Evolutionary conservation across 2,888 invertebrate genomes (phyloP), one percentile per base, ranked within the genome.

Genomic region (Eupsilia transversa): DNA sequence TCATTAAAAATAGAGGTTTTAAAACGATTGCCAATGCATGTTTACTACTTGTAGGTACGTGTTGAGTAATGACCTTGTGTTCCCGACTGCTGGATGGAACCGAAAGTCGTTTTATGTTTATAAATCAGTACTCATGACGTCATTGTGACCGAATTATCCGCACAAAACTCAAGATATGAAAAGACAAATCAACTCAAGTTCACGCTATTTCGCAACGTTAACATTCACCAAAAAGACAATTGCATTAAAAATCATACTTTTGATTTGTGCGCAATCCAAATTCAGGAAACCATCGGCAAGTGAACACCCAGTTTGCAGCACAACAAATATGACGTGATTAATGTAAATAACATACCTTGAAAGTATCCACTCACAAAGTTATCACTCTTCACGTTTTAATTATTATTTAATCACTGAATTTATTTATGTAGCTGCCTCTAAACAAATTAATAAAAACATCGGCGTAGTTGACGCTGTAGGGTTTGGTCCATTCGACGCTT

Each of bases 51-150:
- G 86, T 91, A 92, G 89, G 88, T 86, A 77, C 80, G 63, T 91
- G 91, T 89, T 91, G 91, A 92, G 89, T 91, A 89, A 93, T 93
- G 95, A 95, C 96, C 96, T 96, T 96, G 96, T 90, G 84, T 89
- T 94, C 90, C 92, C 92, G 92, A 92, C 87, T 92, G 90, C 92
- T 93, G 90, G 92, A 94, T 94, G 92, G 92, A 93, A 93, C 92
- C 90, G 92, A 93, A 93, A 93, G 91, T 92, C 90, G 89, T 93
- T 94, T 93, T 92, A 92, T 94, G 95, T 95, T 94, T 95, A 93
- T 95, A 96, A 94, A 94, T 95, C 94, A 93, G 92, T 91, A 88
- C 89, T 92, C 85, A 89, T 96, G 96, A 96, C 96, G 96, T 96
- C 96, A 96, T 94, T 90, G 91, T 90, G 93, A 93, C 93, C 91